Percentiles rank a stretch among this genome's conserved stretches.
Evolutionary conservation across 2,113 vertebrate genomes (phyloP).

Genomic region (Albula glossodonta): DNA sequence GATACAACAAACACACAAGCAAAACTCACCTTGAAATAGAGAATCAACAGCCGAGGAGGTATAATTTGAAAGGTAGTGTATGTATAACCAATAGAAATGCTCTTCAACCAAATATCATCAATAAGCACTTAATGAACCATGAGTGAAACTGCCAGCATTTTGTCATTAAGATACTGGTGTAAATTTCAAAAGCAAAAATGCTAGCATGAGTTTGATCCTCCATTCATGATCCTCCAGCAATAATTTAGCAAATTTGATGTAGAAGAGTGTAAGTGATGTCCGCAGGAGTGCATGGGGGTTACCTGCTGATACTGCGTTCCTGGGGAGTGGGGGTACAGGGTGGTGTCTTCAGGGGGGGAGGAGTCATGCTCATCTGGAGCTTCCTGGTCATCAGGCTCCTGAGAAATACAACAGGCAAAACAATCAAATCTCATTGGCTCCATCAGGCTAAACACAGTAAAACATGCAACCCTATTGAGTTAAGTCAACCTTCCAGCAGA

Average conservation of each 20-base stretch:
- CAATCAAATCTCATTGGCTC: not conserved
- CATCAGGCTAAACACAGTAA: not conserved
- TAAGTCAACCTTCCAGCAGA: not conserved
- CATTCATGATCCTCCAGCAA: not conserved
- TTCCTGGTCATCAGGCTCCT: constrained; percentile 98
- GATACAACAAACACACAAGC: not conserved
- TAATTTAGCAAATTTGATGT: not conserved
- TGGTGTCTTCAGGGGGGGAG: constrained; percentile 97
- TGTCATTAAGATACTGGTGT: not conserved
- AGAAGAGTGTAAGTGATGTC: too few species aligned
- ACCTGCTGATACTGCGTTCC: constrained; percentile 97
- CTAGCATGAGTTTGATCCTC: not conserved
- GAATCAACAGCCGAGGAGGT: too few species aligned
- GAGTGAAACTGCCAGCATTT: not conserved
- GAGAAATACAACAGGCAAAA: constrained; percentile 34
- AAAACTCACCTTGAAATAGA: not conserved
- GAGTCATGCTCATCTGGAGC: constrained; percentile 96
- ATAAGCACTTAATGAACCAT: too few species aligned
- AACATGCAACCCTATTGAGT: not conserved
- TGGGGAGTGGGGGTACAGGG: constrained; percentile 94
- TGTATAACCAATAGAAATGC: too few species aligned
- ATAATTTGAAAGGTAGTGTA: too few species aligned
- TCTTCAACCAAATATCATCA: too few species aligned
- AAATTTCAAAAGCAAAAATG: not conserved
- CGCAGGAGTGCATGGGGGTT: constrained; percentile 26